Evolutionary conservation across 1,140 invertebrate genomes (phyloP).

Genomic region (Eurosta solidaginis): DNA sequence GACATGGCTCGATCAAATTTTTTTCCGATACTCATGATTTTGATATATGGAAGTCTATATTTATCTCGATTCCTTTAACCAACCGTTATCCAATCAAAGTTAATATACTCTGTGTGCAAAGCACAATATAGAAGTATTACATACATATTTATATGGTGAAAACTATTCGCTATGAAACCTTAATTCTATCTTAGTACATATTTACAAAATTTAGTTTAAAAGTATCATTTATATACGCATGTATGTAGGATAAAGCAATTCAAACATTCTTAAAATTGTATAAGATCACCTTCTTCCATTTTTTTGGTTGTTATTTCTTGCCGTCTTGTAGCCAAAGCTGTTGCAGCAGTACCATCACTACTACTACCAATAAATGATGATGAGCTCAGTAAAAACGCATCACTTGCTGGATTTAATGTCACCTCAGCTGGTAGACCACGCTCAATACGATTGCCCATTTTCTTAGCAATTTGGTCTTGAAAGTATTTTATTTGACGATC

Average conservation of each 20-base stretch:
- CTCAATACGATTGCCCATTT: constrained; percentile 55
- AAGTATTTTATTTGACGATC: constrained; percentile 75
- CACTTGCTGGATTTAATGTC: constrained; percentile 1
- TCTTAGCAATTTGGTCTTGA: constrained; percentile 64
- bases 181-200: too few relatives aligned
- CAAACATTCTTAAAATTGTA: constrained; percentile 51
- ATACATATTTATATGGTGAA: not conserved
- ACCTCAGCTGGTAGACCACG: constrained; percentile 35
- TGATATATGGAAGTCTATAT: too few relatives aligned
- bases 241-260: not conserved
- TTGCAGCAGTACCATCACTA: not conserved
- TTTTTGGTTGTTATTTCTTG: constrained; percentile 14
- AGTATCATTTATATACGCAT: too few relatives aligned
- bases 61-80: too few relatives aligned
- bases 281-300: constrained; percentile 66
- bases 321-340: not conserved
- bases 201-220: not conserved
- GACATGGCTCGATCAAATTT: too few relatives aligned
- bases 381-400: constrained; percentile 27
- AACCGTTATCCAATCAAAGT: too few relatives aligned
- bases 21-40: too few relatives aligned
- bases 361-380: not conserved
- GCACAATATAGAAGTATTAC: too few relatives aligned
- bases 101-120: too few relatives aligned
- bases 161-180: too few relatives aligned